Percentiles rank a stretch among this genome's conserved stretches.
phyloP scores from a whole-genome alignment of 2,797 vertebrate genomes.

The Enteromius thamalakanensis region DNA sequence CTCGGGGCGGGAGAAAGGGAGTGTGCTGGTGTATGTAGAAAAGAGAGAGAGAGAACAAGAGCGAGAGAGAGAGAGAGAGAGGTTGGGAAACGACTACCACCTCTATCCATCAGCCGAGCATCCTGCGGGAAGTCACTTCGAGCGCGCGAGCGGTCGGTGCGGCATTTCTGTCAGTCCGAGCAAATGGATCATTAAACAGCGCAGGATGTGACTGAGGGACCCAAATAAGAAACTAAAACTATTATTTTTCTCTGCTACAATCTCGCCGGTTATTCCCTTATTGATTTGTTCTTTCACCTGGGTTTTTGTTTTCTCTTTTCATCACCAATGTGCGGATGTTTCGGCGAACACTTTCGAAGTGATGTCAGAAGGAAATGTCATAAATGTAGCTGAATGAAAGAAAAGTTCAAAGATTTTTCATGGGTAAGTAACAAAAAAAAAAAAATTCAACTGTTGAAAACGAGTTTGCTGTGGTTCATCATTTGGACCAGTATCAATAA shows the following conservation, averaged over 20 bases:
- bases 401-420: slow-evolving; percentile 48
- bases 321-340: slow-evolving; percentile 30
- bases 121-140: slow-evolving; percentile 57
- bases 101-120: slow-evolving; percentile 60
- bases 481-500: not conserved
- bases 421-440: slow-evolving; percentile 53
- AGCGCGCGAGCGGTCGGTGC: slow-evolving; percentile 49
- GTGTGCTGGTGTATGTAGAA: slow-evolving; percentile 31
- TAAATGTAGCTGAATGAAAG: slow-evolving; percentile 34
- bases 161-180: slow-evolving; percentile 47
- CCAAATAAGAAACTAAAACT: slow-evolving; percentile 25
- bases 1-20: slow-evolving; percentile 36
- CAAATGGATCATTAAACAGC: slow-evolving; percentile 35
- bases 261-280: not conserved
- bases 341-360: slow-evolving; percentile 43
- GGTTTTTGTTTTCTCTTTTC: not conserved
- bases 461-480: not conserved
- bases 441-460: not conserved
- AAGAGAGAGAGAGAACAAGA: slow-evolving; percentile 25
- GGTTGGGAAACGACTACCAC: slow-evolving; percentile 43
- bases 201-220: slow-evolving; percentile 34
- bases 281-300: not conserved
- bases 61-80: slow-evolving; percentile 33
- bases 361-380: slow-evolving; percentile 30
- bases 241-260: not conserved